These are phyloP conservation scores for Coracopsis vasa DNA, from an alignment of 2,113 vertebrate species.

Conservation along the genomic window DNA sequence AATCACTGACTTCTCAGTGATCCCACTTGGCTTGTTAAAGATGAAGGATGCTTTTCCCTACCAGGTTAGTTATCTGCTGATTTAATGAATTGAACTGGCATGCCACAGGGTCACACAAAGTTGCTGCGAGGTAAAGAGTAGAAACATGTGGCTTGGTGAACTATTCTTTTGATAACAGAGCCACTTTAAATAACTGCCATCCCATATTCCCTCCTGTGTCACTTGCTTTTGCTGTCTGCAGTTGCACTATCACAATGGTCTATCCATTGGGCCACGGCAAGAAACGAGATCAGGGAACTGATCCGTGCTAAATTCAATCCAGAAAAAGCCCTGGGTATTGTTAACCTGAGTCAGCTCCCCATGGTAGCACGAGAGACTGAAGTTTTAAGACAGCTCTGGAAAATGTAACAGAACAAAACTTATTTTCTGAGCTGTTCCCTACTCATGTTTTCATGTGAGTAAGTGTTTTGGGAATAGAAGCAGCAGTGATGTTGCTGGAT, in stretches of 20 bases:
- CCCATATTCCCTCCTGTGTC: neutral
- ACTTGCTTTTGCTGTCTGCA: neutral
- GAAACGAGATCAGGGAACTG: neutral
- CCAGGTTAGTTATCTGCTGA: neutral
- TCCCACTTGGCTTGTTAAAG: neutral
- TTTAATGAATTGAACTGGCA: neutral
- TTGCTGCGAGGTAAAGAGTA: neutral
- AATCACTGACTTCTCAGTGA: neutral
- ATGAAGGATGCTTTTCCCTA: neutral
- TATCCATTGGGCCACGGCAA: accelerated
- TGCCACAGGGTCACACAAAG: neutral
- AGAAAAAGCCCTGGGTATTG: accelerated
- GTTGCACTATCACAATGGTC: too few species aligned
- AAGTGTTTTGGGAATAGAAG: neutral
- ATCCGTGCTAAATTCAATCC: neutral
- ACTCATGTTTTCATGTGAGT: accelerated
- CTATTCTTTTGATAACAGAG: neutral
- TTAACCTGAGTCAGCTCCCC: neutral
- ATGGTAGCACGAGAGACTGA: too few species aligned
- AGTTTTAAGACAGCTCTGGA: neutral
- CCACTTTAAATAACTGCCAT: neutral
- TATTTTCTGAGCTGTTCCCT: accelerated
- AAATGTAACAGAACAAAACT: neutral
- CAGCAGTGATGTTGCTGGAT: neutral
- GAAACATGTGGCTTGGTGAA: neutral